These are phyloP conservation scores for Promerops cafer DNA, from an alignment of 2,113 vertebrate genomes.

Conservation along the genomic window DNA sequence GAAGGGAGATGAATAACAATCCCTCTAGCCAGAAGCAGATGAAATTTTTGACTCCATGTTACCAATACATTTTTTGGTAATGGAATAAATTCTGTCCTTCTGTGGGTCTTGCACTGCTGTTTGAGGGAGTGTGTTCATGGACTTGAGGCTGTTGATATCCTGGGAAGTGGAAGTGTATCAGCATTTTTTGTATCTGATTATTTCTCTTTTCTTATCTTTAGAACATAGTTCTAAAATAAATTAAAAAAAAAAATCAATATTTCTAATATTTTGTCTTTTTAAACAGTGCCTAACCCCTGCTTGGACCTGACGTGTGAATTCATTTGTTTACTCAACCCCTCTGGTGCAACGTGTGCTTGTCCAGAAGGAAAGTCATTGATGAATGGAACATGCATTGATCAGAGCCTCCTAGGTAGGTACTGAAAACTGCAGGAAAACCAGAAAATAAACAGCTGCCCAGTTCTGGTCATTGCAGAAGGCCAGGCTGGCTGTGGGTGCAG, in stretches of 20 bases:
- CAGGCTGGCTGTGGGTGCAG: not conserved
- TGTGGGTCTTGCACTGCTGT: not conserved
- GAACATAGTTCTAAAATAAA: not conserved
- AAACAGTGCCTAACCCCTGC: slow-evolving; percentile 89
- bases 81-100: not conserved
- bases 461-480: not conserved
- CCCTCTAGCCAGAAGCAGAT: not conserved
- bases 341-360: slow-evolving; percentile 88
- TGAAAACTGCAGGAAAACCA: not conserved
- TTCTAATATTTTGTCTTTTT: not conserved
- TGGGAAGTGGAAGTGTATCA: not conserved
- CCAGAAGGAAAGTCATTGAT: slow-evolving; percentile 90
- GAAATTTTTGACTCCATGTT: not conserved
- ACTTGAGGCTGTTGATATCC: not conserved
- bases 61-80: not conserved
- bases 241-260: not conserved
- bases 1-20: not conserved
- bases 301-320: slow-evolving; percentile 87
- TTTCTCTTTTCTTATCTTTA: not conserved
- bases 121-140: not conserved
- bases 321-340: slow-evolving; percentile 93
- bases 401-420: slow-evolving; percentile 80
- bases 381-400: slow-evolving; percentile 88
- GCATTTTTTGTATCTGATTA: not conserved
- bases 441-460: not conserved